Evolutionary conservation across 2,797 vertebrate species (phyloP), one percentile per base, ranked within the genome.

Genomic region (Zenarchopterus dispar): DNA sequence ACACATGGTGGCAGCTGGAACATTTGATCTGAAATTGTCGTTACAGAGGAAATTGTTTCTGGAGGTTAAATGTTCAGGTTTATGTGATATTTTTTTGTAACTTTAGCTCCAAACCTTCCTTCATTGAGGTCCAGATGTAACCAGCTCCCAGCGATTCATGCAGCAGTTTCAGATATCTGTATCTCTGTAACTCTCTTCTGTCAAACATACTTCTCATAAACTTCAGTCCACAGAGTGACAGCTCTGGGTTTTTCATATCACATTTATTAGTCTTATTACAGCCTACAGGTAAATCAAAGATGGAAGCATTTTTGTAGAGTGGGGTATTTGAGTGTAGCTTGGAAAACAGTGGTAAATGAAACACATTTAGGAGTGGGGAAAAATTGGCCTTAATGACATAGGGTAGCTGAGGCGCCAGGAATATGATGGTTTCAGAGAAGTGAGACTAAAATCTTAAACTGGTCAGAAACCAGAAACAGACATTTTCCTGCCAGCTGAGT

Each of bases 391-490:
- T 81, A 75, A 75, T 75, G 62, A 72, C 64, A 68, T 18, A 67
- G 70, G 54, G 67, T 76, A 77, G 75, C 19, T 1, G 47, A 68
- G 75, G 81, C 58, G 72, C 75, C 78, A 84, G 42, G 61, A 72
- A 70, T 74, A 76, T 79, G 63, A 61, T 62, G 1, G 4, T 65
- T 65, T 80, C 51, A 53, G 72, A 62, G 55, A 67, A 69, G 81
- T 75, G 49, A 69, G 39, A 24, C 67, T 65, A 50, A 63, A 74
- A 55, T 13, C 2, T 36, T 36, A 36, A 36, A 36, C 33, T 67
- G 62, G 67, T 68, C 62, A 70, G 78, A 81, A 82, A 82, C 62
- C 84, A 84, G 82, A 81, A 87, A 85, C 85, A 72, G 54, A 75
- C 36, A 54, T 67, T 86, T 84, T 87, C 82, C 75, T 78, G 24